These are phyloP conservation scores for Pammene fasciana DNA, from an alignment of 2,888 invertebrate species.

Conservation along the genomic window DNA sequence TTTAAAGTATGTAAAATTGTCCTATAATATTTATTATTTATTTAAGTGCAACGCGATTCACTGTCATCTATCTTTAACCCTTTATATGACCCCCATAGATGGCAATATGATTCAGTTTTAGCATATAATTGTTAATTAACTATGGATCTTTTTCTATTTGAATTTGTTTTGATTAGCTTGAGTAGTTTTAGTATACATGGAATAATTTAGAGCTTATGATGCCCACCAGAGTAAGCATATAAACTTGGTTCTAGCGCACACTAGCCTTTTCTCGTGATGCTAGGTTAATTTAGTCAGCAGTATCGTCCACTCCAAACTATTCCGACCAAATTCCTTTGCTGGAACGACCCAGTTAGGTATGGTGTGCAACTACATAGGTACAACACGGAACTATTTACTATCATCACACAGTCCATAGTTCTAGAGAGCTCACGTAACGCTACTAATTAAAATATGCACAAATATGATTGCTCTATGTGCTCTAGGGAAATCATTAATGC, in stretches of 20 bases:
- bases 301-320: conserved; percentile 31
- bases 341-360: conserved; percentile 34
- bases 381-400: not conserved
- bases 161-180: too few species aligned
- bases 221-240: too few species aligned
- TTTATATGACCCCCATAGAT: too few species aligned
- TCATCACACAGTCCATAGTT: not conserved
- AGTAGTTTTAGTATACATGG: too few species aligned
- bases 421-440: not conserved
- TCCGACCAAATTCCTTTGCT: conserved; percentile 45
- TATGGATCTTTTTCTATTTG: too few species aligned
- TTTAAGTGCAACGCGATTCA: too few species aligned
- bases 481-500: not conserved
- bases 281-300: conserved; percentile 47
- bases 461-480: not conserved
- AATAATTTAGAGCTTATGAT: too few species aligned
- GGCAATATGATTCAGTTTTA: too few species aligned
- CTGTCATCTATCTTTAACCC: too few species aligned
- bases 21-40: too few species aligned
- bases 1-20: too few species aligned
- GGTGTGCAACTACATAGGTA: conserved; percentile 3
- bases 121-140: too few species aligned
- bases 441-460: not conserved
- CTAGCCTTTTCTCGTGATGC: conserved; percentile 33
- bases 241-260: not conserved